A percentile compares a stretch with the other conserved stretches of the same genome.
Conservation (phyloP, 2,113 vertebrate genomes). For the Aspidoscelis tigris region DNA sequence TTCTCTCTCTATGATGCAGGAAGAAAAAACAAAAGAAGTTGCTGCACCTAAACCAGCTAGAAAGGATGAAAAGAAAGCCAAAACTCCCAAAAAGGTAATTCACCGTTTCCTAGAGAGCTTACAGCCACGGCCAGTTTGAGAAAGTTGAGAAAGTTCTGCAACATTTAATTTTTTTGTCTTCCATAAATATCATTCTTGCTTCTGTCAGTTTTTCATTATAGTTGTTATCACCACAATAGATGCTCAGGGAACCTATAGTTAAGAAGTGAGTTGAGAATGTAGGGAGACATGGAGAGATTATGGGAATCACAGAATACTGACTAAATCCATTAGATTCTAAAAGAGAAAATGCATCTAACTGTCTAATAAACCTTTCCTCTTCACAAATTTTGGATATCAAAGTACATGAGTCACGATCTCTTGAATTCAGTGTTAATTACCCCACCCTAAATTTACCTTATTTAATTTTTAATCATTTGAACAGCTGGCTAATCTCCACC, state of each 20-base stretch:
- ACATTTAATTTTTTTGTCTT: not conserved
- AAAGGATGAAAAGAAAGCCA: conserved; percentile 65
- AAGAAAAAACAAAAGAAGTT: conserved; percentile 66
- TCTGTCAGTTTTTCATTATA: not conserved
- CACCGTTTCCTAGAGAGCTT: not conserved
- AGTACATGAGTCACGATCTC: not conserved
- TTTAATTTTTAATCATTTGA: not conserved
- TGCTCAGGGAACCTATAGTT: not conserved
- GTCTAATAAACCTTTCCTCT: too few species aligned
- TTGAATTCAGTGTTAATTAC: not conserved
- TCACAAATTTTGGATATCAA: not conserved
- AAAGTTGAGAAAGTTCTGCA: not conserved
- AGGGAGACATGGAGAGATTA: not conserved
- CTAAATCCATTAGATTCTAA: not conserved
- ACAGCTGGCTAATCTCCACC: not conserved
- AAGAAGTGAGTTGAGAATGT: not conserved
- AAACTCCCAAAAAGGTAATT: conserved; percentile 72
- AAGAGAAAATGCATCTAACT: not conserved
- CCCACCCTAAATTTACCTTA: not conserved
- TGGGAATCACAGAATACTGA: not conserved
- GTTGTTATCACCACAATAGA: not conserved
- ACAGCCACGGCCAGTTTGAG: not conserved
- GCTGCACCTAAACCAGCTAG: conserved; percentile 52
- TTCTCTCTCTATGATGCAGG: conserved; percentile 68
- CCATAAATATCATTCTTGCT: not conserved